Base-by-base conservation (phyloP, 2,797 vertebrate genomes). In the Synaphobranchus kaupii region DNA sequence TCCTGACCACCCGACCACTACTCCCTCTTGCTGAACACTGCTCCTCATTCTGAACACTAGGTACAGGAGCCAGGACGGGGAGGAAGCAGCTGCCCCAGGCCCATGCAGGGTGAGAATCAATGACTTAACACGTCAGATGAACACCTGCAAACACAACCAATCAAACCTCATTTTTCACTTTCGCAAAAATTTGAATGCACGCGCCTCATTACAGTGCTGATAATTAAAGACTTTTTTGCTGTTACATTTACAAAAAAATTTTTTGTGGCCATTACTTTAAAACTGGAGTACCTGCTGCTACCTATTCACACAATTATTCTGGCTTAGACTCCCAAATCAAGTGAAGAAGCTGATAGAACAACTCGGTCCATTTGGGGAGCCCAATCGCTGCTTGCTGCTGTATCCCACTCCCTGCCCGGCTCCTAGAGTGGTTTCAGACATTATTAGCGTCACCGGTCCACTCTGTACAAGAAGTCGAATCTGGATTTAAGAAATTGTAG, bases 211-310 rank as follows among this genome's bases (percentile, higher is more conserved):
- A 52, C 48, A 28, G 25, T 3, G 20, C 47, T 31, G 12, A 12
- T 22, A 4, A 83, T 54, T 83, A 12, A 20, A 3, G 39, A 54
- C 52, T 54, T 3, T 17, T 54, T 28, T 56, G 50, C 4, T 13
- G 28, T 54, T 83, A 31, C n/a, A 56, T 4, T 28, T 56, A 50
- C n/a, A n/a, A n/a, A n/a, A n/a, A n/a, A n/a, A n/a, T 71, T 81
- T 81, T n/a, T n/a, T 83, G 22, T 22, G 76, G 44, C 20, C 50
- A 83, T 83, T 54, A 82, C 47, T 82, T 82, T 82, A 25, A n/a
- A 82, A 28, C 20, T 52, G 34, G 68, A 44, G 31, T 73, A 13
- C 8, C 39, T 80, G 39, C 76, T 80, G 20, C 20, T 22, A 44
- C 3, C 8, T 22, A 48, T 80, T 25, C 44, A 80, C 22, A 48